Conservation (phyloP, 2,888 invertebrate species). For the Tinea pellionella region DNA sequence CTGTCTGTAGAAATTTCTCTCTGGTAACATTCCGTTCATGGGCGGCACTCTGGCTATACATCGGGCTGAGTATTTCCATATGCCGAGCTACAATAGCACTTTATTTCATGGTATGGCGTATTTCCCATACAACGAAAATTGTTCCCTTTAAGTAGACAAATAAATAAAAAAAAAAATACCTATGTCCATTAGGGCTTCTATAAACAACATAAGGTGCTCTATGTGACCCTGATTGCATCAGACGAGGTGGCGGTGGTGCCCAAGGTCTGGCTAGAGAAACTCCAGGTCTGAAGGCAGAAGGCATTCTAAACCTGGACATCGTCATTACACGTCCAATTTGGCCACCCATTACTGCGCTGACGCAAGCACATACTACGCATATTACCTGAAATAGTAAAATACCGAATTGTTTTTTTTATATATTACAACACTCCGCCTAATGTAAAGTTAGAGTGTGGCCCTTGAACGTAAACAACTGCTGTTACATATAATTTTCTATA, state of each 20-base stretch:
- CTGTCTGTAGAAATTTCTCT: too few species aligned
- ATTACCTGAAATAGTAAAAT: background rate
- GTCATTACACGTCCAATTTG: conserved; percentile 35
- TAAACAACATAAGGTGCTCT: conserved; percentile 47
- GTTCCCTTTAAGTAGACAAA: conserved; percentile 16
- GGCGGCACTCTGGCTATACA: too few species aligned
- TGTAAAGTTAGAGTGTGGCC: too few species aligned
- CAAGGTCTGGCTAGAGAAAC: conserved; percentile 39
- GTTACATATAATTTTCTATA: too few species aligned
- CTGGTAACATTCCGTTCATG: too few species aligned
- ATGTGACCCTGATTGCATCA: conserved; percentile 39
- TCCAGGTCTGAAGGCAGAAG: conserved; percentile 48
- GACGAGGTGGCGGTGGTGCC: conserved; percentile 28
- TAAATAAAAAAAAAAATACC: conserved; percentile 23
- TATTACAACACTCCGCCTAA: background rate
- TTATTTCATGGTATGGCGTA: too few species aligned
- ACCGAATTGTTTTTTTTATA: background rate
- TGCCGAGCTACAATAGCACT: too few species aligned
- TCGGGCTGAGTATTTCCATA: too few species aligned
- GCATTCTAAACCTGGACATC: conserved; percentile 33
- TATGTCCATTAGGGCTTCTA: conserved; percentile 36
- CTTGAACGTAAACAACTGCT: background rate
- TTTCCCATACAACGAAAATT: too few species aligned
- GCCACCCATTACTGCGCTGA: background rate
- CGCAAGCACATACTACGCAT: background rate